phyloP scores from a whole-genome alignment of 2,797 vertebrate species.

The Falco naumanni region DNA sequence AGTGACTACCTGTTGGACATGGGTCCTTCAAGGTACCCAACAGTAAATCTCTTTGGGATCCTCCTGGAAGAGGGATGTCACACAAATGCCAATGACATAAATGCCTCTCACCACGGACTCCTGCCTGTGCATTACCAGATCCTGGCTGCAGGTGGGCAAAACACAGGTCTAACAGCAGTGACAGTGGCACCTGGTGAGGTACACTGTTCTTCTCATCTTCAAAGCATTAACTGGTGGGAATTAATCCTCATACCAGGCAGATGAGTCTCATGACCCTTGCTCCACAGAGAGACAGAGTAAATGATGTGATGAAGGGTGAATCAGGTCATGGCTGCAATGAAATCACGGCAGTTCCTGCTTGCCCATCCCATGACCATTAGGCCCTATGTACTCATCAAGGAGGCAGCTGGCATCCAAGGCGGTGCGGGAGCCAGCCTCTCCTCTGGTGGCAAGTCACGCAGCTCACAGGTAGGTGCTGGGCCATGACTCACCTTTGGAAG shows the following conservation, averaged over 20 bases:
- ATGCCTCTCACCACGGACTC: neutral
- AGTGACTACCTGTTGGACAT: neutral
- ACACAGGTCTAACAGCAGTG: neutral
- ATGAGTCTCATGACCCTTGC: neutral
- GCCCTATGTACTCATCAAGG: slow-evolving; percentile 3
- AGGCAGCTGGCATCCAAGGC: slow-evolving; percentile 9
- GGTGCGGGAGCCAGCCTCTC: neutral
- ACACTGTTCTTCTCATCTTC: neutral
- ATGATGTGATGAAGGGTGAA: slow-evolving; percentile 10
- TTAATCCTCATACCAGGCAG: slow-evolving; percentile 13
- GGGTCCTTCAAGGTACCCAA: neutral
- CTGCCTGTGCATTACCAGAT: neutral
- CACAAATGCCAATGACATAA: neutral
- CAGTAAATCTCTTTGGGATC: neutral
- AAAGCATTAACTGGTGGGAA: neutral
- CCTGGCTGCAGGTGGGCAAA: neutral
- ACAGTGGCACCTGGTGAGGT: rapidly evolving
- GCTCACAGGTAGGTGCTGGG: neutral
- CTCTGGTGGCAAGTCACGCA: neutral
- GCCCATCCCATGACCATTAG: neutral
- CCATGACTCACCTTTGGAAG: slow-evolving; percentile 4
- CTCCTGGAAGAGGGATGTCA: neutral
- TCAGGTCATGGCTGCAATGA: neutral
- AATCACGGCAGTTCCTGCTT: slow-evolving; percentile 31
- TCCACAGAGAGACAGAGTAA: neutral